Conservation (phyloP, 2,888 invertebrate species). For the Eueremaeus valkanovi region DNA sequence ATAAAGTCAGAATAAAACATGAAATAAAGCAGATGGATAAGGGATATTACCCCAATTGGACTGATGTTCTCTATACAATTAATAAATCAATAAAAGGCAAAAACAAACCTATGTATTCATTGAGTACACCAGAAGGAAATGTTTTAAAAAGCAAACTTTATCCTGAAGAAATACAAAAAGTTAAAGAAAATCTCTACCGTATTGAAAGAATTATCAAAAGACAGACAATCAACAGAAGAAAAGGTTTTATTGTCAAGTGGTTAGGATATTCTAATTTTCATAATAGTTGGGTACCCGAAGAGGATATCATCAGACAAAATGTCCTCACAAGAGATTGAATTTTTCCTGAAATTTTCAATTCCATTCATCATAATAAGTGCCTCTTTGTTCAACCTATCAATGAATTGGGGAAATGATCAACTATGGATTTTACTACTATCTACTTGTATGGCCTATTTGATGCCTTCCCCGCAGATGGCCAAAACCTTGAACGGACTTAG, state of each 20-base stretch:
- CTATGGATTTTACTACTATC: no score
- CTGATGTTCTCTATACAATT: constrained; percentile 3
- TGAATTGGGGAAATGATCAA: not conserved
- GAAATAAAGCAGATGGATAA: constrained; percentile 19
- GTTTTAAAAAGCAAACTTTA: not conserved
- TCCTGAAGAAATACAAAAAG: constrained; percentile 22
- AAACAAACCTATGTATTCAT: not conserved
- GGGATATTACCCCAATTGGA: not conserved
- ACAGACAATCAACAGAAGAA: not conserved
- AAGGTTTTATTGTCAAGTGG: constrained; percentile 24
- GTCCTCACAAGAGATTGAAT: no score
- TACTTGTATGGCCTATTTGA: no score
- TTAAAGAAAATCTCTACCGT: not conserved
- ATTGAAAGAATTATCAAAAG: constrained; percentile 31
- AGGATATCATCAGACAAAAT: not conserved
- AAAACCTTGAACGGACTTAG: no score
- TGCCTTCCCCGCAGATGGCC: no score
- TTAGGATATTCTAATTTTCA: not conserved
- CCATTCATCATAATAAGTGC: no score
- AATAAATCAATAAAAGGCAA: not conserved
- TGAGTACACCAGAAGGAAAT: not conserved
- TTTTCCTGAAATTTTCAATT: no score
- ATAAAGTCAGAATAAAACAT: not conserved
- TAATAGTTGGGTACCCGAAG: constrained; percentile 21
- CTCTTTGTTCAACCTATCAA: no score